Base-by-base conservation (phyloP, 2,888 invertebrate species). In the Nomada fucata region DNA sequence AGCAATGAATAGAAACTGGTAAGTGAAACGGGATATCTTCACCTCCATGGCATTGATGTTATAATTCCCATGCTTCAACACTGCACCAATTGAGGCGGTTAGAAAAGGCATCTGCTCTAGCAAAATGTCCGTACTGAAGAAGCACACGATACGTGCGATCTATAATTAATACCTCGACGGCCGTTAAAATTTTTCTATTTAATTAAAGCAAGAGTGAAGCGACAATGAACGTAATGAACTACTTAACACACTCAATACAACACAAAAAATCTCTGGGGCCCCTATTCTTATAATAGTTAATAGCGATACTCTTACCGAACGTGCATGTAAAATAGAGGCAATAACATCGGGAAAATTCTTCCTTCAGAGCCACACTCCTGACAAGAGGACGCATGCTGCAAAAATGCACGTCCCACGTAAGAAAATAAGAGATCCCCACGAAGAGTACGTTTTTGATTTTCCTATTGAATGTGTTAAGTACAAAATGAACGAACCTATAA, bases 11-110 rank as follows among this genome's bases (percentile, higher is more conserved):
- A 15, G 5, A 36, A 53, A 55, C 9, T 26, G 4, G 3, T 2
- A 26, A 26, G 2, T n/a, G 18, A 26, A 13, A 61, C 13, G n/a
- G 53, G 11, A 47, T 13, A 1, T 50, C 15, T 26, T 69, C 61
- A 75, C 70, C 53, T 61, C 44, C 2, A 11, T 11, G 1, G 15
- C 20, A 0, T 61, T 36, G 0, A 70, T 0, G 1, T 15, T 18
- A 4, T 70, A 70, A 13, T 53, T 44, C 15, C 23, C 13, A 5
- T 60, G 36, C 1, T 75, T 69, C 4, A 53, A 0, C 0, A 75
- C 0, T 9, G 44, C 11, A 0, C 20, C 68, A 0, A 5, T 0
- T 11, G 1, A 0, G 0, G 15, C 29, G 7, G 7, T 2, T 1
- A 61, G 2, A 13, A 69, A 70, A 9, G 53, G n/a, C 1, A 60